Conservation (phyloP, 2,888 invertebrate species). For the Brachyptera risi region DNA sequence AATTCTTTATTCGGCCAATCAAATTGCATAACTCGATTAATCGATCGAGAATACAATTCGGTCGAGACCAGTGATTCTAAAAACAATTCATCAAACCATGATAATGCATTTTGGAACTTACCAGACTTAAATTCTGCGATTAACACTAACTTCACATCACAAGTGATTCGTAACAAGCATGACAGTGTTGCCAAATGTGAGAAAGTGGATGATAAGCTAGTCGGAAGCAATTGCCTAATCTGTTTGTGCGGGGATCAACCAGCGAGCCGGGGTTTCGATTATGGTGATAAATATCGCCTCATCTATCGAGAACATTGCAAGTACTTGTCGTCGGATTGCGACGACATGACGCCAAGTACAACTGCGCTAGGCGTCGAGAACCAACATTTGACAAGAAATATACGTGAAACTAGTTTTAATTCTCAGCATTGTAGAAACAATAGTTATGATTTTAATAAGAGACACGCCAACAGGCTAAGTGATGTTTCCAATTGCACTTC, state of each 20-base stretch:
- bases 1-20: background rate
- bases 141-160: slow-evolving; percentile 50
- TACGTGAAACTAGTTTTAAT: too few species aligned
- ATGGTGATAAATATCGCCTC: slow-evolving; percentile 46
- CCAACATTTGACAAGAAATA: background rate
- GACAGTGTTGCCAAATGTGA: slow-evolving; percentile 31
- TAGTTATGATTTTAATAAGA: background rate
- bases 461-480: too few species aligned
- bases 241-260: too few species aligned
- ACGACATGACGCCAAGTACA: too few species aligned
- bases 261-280: slow-evolving; percentile 43
- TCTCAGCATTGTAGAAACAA: too few species aligned
- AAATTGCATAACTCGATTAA: background rate
- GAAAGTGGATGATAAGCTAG: background rate
- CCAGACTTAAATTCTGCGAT: slow-evolving; percentile 49
- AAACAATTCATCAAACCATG: background rate
- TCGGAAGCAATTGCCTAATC: background rate
- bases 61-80: background rate
- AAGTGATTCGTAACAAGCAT: too few species aligned
- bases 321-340: slow-evolving; percentile 30
- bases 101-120: background rate
- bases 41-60: too few species aligned
- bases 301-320: slow-evolving; percentile 44
- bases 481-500: too few species aligned
- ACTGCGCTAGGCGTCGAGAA: too few species aligned